Percentiles rank a stretch among this genome's conserved stretches.
Evolutionary conservation across 2,797 vertebrate genomes (phyloP).

Genomic region (Poeciliopsis presidionis): DNA sequence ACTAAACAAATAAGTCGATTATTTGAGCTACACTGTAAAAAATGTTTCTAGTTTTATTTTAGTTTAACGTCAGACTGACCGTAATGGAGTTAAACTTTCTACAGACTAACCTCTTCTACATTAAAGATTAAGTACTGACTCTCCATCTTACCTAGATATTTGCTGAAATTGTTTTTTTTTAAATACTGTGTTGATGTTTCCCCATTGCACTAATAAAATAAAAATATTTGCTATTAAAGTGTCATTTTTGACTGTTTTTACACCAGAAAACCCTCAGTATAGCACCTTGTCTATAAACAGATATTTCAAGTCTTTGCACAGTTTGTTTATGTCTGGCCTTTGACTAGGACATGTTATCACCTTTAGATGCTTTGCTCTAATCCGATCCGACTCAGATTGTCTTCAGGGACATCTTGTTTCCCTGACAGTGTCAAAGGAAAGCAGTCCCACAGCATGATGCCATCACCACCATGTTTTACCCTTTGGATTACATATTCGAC

Average conservation of each 20-base stretch:
- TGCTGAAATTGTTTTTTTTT: background rate
- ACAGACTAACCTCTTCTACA: background rate
- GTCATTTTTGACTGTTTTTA: background rate
- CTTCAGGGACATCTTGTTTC: background rate
- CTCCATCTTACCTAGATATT: background rate
- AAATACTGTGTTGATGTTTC: background rate
- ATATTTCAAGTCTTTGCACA: background rate
- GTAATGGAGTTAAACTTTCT: background rate
- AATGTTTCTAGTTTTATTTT: background rate
- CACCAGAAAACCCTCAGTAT: background rate
- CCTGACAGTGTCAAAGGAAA: background rate
- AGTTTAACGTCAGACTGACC: background rate
- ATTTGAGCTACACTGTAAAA: background rate
- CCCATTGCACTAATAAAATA: background rate
- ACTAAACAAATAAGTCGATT: background rate
- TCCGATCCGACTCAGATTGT: background rate
- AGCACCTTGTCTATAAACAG: background rate
- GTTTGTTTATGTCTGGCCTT: background rate
- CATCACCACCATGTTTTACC: background rate
- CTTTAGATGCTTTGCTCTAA: background rate
- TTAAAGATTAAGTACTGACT: background rate
- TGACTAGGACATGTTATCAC: background rate
- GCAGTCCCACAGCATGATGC: background rate
- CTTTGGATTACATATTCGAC: background rate
- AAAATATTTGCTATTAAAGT: background rate